These are phyloP conservation scores for Lepidochrysops patricia DNA, from an alignment of 2,888 invertebrate genomes.

Conservation along the genomic window DNA sequence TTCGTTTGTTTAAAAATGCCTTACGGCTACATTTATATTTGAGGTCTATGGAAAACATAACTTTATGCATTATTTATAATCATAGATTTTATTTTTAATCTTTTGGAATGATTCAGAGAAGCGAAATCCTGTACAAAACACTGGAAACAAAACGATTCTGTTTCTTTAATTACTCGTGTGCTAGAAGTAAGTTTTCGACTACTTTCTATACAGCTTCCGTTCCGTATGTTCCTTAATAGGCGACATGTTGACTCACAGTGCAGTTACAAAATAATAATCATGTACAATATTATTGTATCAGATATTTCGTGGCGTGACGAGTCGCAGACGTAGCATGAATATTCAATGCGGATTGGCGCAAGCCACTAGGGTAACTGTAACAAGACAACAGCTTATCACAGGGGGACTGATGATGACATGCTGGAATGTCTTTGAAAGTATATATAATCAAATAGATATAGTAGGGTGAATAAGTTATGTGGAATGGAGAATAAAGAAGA, in stretches of 20 bases:
- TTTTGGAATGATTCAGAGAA: too few relatives aligned
- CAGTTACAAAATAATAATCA: slow-evolving; percentile 13
- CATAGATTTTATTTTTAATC: too few relatives aligned
- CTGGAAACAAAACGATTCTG: background rate
- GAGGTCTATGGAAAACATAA: too few relatives aligned
- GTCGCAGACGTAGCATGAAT: slow-evolving; percentile 12
- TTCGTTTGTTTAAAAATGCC: too few relatives aligned
- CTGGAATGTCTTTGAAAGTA: too few relatives aligned
- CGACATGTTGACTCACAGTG: slow-evolving; percentile 4
- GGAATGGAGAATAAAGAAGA: too few relatives aligned
- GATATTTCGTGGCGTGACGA: background rate
- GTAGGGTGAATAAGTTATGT: too few relatives aligned
- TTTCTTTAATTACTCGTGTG: too few relatives aligned
- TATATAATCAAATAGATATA: too few relatives aligned
- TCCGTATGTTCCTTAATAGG: slow-evolving; percentile 5
- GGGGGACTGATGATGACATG: background rate
- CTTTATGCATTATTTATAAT: too few relatives aligned
- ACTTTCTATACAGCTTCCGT: slow-evolving; percentile 10
- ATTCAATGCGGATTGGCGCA: slow-evolving; percentile 7
- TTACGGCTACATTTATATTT: too few relatives aligned
- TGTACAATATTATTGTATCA: background rate
- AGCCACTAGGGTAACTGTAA: background rate
- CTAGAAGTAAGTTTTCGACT: background rate
- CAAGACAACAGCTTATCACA: background rate
- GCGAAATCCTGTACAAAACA: background rate